Evolutionary conservation across 1,140 invertebrate species (phyloP).

Genomic region (Hermatobates lingyangjiaoensis): DNA sequence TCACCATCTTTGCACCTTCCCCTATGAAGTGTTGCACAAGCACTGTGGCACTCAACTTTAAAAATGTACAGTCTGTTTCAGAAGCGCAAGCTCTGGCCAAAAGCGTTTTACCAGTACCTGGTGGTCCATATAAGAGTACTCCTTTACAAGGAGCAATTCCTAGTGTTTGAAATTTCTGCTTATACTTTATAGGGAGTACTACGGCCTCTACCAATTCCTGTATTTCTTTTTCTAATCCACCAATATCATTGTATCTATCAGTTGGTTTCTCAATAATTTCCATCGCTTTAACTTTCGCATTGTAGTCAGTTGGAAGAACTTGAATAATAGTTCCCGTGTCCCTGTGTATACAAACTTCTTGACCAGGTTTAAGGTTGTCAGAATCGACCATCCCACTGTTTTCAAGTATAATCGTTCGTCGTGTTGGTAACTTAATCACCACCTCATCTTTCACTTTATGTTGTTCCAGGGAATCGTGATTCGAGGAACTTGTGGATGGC

Average conservation of each 20-base stretch:
- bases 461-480: too few relatives aligned
- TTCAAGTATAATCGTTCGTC: too few relatives aligned
- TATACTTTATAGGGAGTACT: neutral
- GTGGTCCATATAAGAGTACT: slow-evolving; percentile 48
- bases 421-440: too few relatives aligned
- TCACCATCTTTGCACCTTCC: slow-evolving; percentile 78
- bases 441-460: too few relatives aligned
- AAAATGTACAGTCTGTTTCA: slow-evolving; percentile 34
- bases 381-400: neutral
- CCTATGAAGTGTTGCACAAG: slow-evolving; percentile 97
- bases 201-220: slow-evolving; percentile 1
- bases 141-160: slow-evolving; percentile 20
- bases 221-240: slow-evolving; percentile 1
- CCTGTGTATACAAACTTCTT: neutral
- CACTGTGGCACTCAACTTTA: slow-evolving; percentile 86
- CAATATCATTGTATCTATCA: neutral
- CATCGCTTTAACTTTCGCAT: neutral
- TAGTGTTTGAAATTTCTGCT: neutral
- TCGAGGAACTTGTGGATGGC: too few relatives aligned
- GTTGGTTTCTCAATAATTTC: neutral
- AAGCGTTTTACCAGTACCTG: slow-evolving; percentile 57
- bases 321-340: neutral
- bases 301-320: neutral
- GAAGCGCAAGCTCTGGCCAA: slow-evolving; percentile 55
- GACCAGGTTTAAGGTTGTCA: neutral